Evolutionary conservation across 2,797 vertebrate species (phyloP).

Genomic region (Argyrosomus regius): DNA sequence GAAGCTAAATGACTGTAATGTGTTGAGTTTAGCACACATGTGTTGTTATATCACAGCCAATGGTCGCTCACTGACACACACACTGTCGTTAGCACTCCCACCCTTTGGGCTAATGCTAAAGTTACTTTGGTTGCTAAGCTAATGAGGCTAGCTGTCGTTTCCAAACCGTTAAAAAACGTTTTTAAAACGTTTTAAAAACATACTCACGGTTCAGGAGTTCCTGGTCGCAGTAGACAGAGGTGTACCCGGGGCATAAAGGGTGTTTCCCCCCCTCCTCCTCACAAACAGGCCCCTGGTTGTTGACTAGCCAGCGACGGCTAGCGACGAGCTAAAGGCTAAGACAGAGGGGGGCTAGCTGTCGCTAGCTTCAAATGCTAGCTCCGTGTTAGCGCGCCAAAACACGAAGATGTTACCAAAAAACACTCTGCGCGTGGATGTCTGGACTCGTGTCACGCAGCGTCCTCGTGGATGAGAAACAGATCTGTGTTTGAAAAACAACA

Average conservation of each 20-base stretch:
- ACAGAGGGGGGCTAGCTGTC: constrained; percentile 8
- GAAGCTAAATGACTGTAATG: no score
- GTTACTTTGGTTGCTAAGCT: no score
- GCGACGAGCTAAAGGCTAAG: constrained; percentile 17
- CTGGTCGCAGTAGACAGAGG: constrained; percentile 53
- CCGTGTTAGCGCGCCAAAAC: constrained; percentile 24
- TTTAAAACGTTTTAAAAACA: background rate
- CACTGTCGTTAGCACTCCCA: no score
- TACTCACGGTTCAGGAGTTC: constrained; percentile 79
- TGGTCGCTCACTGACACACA: no score
- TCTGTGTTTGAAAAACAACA: no score
- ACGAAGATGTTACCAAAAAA: background rate
- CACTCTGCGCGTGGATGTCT: no score
- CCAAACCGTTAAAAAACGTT: background rate
- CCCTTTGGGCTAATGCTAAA: no score
- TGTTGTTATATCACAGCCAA: no score
- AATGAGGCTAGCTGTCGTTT: no score
- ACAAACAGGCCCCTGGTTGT: constrained; percentile 27
- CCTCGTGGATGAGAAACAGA: no score
- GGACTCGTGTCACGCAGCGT: no score
- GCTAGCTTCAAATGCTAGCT: constrained; percentile 36
- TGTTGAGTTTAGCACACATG: no score
- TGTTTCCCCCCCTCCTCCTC: constrained; percentile 11
- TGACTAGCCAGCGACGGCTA: constrained; percentile 59
- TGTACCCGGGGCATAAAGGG: constrained; percentile 60